Percentiles rank a stretch among this genome's conserved stretches.
Conservation (phyloP, 2,888 invertebrate genomes). For the Drosophila putrida region DNA sequence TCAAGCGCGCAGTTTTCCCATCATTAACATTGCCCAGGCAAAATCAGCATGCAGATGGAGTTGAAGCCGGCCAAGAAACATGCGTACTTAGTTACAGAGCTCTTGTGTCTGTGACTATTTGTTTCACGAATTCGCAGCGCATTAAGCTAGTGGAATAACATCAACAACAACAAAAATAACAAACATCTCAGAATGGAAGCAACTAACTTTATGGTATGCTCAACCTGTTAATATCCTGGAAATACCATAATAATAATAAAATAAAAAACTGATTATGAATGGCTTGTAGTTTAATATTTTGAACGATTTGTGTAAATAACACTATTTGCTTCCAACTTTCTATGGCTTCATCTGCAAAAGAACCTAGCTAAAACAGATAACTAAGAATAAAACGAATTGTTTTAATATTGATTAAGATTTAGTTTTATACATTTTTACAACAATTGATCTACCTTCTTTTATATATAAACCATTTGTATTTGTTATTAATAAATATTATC, state of each 20-base stretch:
- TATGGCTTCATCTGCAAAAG: too few species aligned
- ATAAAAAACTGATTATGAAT: too few species aligned
- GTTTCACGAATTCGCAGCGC: slow-evolving; percentile 82
- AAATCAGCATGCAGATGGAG: slow-evolving; percentile 73
- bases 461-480: too few species aligned
- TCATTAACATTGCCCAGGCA: slow-evolving; percentile 72
- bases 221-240: slow-evolving; percentile 37
- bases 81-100: slow-evolving; percentile 76
- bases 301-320: too few species aligned
- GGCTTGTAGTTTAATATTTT: too few species aligned
- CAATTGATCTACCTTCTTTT: too few species aligned
- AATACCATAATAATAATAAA: not conserved
- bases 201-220: not conserved
- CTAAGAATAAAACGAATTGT: too few species aligned
- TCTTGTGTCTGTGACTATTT: slow-evolving; percentile 70
- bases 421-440: too few species aligned
- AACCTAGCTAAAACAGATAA: too few species aligned
- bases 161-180: slow-evolving; percentile 33
- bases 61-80: slow-evolving; percentile 70
- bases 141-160: slow-evolving; percentile 45
- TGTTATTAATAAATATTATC: too few species aligned
- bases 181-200: slow-evolving; percentile 34
- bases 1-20: slow-evolving; percentile 60
- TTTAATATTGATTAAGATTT: not conserved
- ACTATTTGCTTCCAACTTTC: too few species aligned